Conservation (phyloP, 2,797 vertebrate species). For the Pseudomugil tenellus region DNA sequence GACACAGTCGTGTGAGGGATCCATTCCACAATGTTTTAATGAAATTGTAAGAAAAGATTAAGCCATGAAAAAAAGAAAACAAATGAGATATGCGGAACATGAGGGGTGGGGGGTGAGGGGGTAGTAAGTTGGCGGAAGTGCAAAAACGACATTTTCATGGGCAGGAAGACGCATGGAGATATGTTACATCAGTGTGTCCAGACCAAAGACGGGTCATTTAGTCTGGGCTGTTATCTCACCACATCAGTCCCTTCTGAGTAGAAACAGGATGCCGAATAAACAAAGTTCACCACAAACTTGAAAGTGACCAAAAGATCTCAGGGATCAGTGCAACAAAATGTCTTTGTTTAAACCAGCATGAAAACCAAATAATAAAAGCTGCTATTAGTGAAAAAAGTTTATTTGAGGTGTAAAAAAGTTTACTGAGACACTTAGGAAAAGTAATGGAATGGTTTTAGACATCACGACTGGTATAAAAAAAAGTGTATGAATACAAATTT, state of each 20-base stretch:
- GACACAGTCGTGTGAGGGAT: not conserved
- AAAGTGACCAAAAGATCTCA: constrained; percentile 27
- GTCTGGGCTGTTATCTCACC: constrained; percentile 66
- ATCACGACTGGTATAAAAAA: too few relatives aligned
- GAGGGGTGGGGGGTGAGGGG: not conserved
- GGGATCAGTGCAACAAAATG: constrained; percentile 27
- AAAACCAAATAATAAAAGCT: constrained; percentile 22
- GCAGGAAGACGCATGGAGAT: constrained; percentile 47
- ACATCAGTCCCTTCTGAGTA: constrained; percentile 48
- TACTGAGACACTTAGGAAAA: not conserved
- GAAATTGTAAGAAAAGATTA: not conserved
- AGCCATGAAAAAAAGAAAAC: not conserved
- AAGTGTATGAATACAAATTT: not conserved
- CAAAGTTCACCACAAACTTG: constrained; percentile 19
- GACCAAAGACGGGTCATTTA: constrained; percentile 65
- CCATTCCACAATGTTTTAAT: not conserved
- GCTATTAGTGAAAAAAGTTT: not conserved
- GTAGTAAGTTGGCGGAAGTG: not conserved
- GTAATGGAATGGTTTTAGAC: too few relatives aligned
- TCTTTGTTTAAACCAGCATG: constrained; percentile 15
- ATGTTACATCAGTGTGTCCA: constrained; percentile 60
- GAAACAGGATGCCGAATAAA: constrained; percentile 60
- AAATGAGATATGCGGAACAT: not conserved
- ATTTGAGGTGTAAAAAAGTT: not conserved
- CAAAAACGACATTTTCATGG: constrained; percentile 17